These are phyloP conservation scores for Pterocles gutturalis DNA, from an alignment of 2,113 vertebrate genomes.

Conservation along the genomic window DNA sequence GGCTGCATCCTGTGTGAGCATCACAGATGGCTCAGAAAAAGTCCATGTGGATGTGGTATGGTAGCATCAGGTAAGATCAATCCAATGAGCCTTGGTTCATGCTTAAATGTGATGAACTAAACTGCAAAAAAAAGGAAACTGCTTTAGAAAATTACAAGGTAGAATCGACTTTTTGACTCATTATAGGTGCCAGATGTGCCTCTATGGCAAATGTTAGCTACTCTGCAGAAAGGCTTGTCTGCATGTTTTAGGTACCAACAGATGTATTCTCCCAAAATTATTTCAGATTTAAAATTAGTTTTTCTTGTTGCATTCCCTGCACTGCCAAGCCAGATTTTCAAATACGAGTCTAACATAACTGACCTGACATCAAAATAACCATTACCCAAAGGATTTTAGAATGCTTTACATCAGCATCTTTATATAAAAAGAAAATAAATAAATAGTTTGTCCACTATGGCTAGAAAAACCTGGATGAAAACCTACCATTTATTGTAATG, in stretches of 20 bases:
- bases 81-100: background rate
- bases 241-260: background rate
- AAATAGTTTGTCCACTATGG: background rate
- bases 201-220: background rate
- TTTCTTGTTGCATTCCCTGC: background rate
- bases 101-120: background rate
- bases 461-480: slow-evolving; percentile 28
- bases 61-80: background rate
- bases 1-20: background rate
- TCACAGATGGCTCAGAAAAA: background rate
- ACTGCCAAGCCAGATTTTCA: background rate
- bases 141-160: background rate
- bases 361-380: slow-evolving; percentile 18
- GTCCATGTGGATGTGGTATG: background rate
- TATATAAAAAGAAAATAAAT: slow-evolving; percentile 19
- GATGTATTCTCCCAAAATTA: background rate
- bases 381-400: slow-evolving; percentile 13
- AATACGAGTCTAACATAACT: background rate
- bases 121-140: background rate
- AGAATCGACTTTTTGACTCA: background rate
- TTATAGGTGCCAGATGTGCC: background rate
- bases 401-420: slow-evolving; percentile 19
- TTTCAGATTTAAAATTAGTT: background rate
- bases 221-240: background rate
- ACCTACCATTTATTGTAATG: slow-evolving; percentile 40